phyloP scores from a whole-genome alignment of 1,140 invertebrate species.

The Bombus vancouverensis region DNA sequence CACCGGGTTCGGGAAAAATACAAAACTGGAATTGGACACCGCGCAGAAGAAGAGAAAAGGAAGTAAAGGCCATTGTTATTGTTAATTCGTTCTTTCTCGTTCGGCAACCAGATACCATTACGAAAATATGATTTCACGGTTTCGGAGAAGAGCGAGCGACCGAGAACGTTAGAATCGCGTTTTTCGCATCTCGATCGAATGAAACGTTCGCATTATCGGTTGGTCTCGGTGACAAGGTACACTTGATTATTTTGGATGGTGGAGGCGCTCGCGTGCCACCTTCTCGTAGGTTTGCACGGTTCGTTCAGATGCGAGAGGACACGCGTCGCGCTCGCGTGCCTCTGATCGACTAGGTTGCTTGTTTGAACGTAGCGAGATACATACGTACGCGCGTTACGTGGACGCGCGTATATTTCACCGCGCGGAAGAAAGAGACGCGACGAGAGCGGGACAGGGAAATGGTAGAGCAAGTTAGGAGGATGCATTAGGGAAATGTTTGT shows the following conservation, averaged over 20 bases:
- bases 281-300: neutral
- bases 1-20: slow-evolving; percentile 18
- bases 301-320: too few species aligned
- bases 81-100: slow-evolving; percentile 58
- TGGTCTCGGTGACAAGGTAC: slow-evolving; percentile 47
- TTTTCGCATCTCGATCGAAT: slow-evolving; percentile 54
- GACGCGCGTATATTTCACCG: neutral
- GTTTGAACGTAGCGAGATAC: too few species aligned
- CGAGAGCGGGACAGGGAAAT: neutral
- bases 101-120: slow-evolving; percentile 51
- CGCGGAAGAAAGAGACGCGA: neutral
- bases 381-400: too few species aligned
- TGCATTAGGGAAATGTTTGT: slow-evolving; percentile 66
- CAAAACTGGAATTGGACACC: slow-evolving; percentile 38
- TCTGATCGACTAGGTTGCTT: too few species aligned
- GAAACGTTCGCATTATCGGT: slow-evolving; percentile 70
- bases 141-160: neutral
- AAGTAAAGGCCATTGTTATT: slow-evolving; percentile 40
- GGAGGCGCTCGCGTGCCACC: neutral
- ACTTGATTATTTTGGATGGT: slow-evolving; percentile 65
- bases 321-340: too few species aligned
- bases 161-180: neutral
- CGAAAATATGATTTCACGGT: slow-evolving; percentile 39
- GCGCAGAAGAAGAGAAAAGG: neutral
- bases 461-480: slow-evolving; percentile 4